Percentiles rank a stretch among this genome's conserved stretches.
Evolutionary conservation across 2,113 vertebrate species (phyloP).

Genomic region (Apus apus): DNA sequence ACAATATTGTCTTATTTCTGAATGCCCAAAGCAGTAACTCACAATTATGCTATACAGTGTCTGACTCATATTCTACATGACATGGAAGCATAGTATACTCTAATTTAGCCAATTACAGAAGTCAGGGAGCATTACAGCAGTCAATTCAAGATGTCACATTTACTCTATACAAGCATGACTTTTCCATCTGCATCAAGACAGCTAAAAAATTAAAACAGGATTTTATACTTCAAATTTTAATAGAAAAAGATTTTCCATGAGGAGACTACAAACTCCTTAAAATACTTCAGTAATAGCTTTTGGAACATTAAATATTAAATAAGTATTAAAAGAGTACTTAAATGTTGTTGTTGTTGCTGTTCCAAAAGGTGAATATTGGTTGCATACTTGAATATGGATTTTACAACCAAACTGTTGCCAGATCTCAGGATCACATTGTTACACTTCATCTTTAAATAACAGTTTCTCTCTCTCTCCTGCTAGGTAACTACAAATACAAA

Average conservation of each 20-base stretch:
- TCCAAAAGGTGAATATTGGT: background rate
- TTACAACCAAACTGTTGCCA: background rate
- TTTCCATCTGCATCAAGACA: background rate
- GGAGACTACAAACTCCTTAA: background rate
- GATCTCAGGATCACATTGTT: background rate
- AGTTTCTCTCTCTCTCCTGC: background rate
- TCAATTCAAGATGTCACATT: slow-evolving; percentile 30
- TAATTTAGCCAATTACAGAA: slow-evolving; percentile 43
- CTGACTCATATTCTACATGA: background rate
- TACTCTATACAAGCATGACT: background rate
- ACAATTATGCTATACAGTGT: background rate
- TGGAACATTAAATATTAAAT: background rate
- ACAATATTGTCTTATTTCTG: background rate
- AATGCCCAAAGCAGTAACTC: background rate
- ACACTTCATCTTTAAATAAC: background rate
- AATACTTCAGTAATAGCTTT: background rate
- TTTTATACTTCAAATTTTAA: background rate
- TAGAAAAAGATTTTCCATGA: background rate
- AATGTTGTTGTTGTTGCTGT: background rate
- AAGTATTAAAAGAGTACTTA: background rate
- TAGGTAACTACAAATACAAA: slow-evolving; percentile 40
- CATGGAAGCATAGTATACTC: background rate
- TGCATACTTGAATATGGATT: background rate
- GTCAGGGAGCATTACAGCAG: slow-evolving; percentile 10
- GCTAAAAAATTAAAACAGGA: background rate